Base-by-base conservation (phyloP, 1,140 invertebrate species). In the Aleiodes sp. region DNA sequence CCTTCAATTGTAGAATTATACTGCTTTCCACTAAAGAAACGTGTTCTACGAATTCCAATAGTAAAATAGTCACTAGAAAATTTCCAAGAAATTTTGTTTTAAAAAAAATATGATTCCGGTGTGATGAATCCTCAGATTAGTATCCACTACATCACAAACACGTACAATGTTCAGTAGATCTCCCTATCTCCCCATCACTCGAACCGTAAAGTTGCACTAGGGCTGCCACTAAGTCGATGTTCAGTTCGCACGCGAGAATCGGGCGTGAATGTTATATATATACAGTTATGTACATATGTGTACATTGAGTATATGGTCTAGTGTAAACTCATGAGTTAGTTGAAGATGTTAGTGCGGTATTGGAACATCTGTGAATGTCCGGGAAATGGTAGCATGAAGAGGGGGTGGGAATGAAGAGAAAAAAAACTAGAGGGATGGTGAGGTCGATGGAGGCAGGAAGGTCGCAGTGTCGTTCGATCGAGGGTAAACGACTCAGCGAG, bases 401-500 rank as follows among this genome's bases (percentile, higher is more conserved):
- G 14, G 35, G 1, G 8, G 0, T 10, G n/a, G 19, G 9, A n/a
- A 12, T 16, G 8, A 52, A 2, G 6, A 21, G 19, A 21, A 9
- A 9, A 21, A 24, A 52, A 52, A 52, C 71, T 68, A 2, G 65
- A 39, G 26, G 41, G 43, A 29, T 39, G 37, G 33, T 65, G 63
- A 52, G 46, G 46, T 52, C 46, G 46, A 65, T 56, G 65, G 57
- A 26, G 65, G 65, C 65, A 31, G 65, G 28, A 61, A 68, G 56
- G 57, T 68, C 28, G 56, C 26, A 60, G 37, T 60, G 57, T 60
- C 65, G 39, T 61, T 68, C 57, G 28, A 68, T 43, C 65, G 65
- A 39, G 56, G 57, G 65, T 68, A 68, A 68, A 68, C 35, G 65
- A 61, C 31, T 35, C 4, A 37, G 26, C 57, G 65, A 66, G 73